A percentile compares a stretch with the other conserved stretches of the same genome.
Conservation (phyloP, 2,888 invertebrate genomes). For the Caenorhabditis virilis region DNA sequence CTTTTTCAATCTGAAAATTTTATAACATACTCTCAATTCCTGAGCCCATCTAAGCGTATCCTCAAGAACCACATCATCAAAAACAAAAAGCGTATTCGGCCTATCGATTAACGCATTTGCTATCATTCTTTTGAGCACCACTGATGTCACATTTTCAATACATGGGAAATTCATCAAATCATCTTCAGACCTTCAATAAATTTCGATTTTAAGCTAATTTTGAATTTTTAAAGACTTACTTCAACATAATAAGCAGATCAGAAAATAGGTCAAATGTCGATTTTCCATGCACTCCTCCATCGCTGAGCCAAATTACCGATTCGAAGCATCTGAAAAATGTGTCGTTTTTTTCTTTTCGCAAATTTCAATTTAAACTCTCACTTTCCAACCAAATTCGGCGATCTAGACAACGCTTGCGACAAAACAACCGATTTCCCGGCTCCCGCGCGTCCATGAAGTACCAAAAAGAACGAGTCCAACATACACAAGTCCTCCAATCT, state of each 20-base stretch:
- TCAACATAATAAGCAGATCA: slow-evolving; percentile 41
- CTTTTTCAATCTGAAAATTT: too few species aligned
- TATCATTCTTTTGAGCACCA: slow-evolving; percentile 36
- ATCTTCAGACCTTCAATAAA: slow-evolving; percentile 33
- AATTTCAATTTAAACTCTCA: slow-evolving; percentile 3
- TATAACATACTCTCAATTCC: slow-evolving; percentile 30
- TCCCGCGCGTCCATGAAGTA: slow-evolving; percentile 40
- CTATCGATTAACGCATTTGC: slow-evolving; percentile 41
- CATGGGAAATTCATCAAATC: slow-evolving; percentile 26
- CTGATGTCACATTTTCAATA: slow-evolving; percentile 28
- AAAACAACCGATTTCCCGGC: slow-evolving; percentile 38
- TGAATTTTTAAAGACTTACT: slow-evolving; percentile 18
- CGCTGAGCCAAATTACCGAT: slow-evolving; percentile 30
- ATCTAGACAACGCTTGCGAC: slow-evolving; percentile 19
- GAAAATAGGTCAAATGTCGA: slow-evolving; percentile 29
- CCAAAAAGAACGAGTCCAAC: slow-evolving; percentile 35
- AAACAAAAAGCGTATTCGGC: slow-evolving; percentile 38
- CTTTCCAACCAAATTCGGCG: slow-evolving; percentile 32
- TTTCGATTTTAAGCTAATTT: slow-evolving; percentile 1
- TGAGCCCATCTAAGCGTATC: slow-evolving; percentile 44
- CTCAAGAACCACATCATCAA: slow-evolving; percentile 45
- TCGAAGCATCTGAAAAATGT: slow-evolving; percentile 14
- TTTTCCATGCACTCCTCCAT: slow-evolving; percentile 11
- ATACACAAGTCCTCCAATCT: slow-evolving; percentile 13
- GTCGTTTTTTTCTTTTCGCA: not conserved